These are phyloP conservation scores for Trichechus manatus DNA, from an alignment of 2,113 vertebrate genomes.

Conservation along the genomic window DNA sequence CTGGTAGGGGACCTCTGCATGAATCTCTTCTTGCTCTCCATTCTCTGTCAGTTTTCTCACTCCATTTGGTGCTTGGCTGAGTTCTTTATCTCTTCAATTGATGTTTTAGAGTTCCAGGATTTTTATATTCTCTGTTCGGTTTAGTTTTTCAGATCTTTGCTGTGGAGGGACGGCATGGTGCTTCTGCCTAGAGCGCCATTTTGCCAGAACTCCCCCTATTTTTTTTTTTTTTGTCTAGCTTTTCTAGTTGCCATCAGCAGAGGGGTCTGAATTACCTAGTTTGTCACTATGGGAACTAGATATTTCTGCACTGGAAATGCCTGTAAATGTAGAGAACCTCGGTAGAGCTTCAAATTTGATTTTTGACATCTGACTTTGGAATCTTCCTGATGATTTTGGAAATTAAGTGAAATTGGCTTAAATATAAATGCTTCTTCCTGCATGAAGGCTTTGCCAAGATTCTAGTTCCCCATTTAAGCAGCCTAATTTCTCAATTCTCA, in stretches of 20 bases:
- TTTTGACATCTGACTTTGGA: neutral
- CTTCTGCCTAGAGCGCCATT: no score
- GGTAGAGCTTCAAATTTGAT: neutral
- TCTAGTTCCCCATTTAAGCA: neutral
- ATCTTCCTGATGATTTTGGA: conserved; percentile 31
- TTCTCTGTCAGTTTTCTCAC: no score
- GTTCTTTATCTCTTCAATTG: no score
- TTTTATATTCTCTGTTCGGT: no score
- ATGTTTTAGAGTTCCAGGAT: no score
- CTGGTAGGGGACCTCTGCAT: no score
- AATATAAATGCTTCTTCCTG: neutral
- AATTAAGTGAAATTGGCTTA: neutral
- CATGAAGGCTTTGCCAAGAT: conserved; percentile 28
- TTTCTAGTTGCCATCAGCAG: neutral
- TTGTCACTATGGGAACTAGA: neutral
- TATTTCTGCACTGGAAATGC: neutral
- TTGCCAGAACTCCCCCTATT: neutral
- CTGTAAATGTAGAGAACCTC: neutral
- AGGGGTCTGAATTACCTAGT: neutral
- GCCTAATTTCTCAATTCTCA: conserved; percentile 38
- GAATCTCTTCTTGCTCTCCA: no score
- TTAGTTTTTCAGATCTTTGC: no score
- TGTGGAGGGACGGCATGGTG: no score
- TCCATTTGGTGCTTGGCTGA: no score
- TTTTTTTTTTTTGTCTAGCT: neutral